Percentiles rank a stretch among this genome's conserved stretches.
phyloP scores from a whole-genome alignment of 2,113 vertebrate genomes.

The Sinocyclocheilus maitianheensis region DNA sequence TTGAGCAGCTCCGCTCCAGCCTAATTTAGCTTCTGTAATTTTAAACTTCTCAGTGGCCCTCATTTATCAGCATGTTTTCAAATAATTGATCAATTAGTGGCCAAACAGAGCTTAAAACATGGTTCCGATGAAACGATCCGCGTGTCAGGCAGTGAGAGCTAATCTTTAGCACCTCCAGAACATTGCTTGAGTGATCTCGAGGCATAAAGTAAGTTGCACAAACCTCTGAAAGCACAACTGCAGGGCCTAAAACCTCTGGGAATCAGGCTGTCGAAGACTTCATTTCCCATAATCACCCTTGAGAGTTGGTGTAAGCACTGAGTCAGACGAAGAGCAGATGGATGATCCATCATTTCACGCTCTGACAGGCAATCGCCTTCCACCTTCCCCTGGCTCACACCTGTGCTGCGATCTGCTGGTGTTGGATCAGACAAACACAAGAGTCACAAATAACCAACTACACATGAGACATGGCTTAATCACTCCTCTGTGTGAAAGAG shows the following conservation, averaged over 20 bases:
- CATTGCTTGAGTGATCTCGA: neutral
- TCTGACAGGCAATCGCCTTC: constrained; percentile 29
- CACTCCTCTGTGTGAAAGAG: neutral
- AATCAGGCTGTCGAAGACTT: constrained; percentile 32
- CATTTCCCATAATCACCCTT: constrained; percentile 50
- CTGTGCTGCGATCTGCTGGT: constrained; percentile 19
- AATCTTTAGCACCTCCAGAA: constrained; percentile 16
- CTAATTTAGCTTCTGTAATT: neutral
- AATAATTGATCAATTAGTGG: constrained; percentile 33
- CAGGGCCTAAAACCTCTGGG: neutral
- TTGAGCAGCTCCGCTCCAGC: neutral
- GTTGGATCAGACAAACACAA: neutral
- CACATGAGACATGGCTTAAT: neutral
- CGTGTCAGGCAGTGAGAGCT: neutral
- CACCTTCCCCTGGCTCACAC: constrained; percentile 20
- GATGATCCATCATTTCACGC: constrained; percentile 38
- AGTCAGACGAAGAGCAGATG: constrained; percentile 44
- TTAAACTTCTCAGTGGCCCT: constrained; percentile 1
- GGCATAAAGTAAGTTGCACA: neutral
- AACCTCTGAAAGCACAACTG: constrained; percentile 21
- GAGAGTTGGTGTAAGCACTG: constrained; percentile 42
- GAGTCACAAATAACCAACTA: constrained; percentile 27
- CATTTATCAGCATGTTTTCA: constrained; percentile 21
- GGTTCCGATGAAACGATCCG: neutral
- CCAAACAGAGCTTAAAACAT: neutral